Conservation (phyloP, 2,797 vertebrate species). For the Molossus alvarezi region DNA sequence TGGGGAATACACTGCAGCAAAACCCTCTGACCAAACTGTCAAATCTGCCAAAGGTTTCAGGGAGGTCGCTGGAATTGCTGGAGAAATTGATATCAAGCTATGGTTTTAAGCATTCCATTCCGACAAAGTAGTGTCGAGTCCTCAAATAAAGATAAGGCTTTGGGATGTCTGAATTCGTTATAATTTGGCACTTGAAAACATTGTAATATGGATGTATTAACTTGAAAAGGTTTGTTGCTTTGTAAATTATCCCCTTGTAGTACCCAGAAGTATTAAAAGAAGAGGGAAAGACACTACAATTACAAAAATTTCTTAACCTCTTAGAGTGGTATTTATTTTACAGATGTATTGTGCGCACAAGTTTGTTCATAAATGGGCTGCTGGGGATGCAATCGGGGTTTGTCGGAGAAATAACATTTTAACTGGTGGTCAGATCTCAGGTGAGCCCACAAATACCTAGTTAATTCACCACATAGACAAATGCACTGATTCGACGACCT, state of each 20-base stretch:
- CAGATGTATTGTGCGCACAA: neutral
- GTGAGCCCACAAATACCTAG: neutral
- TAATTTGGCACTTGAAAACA: slow-evolving; percentile 24
- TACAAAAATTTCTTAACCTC: neutral
- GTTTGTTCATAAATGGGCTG: neutral
- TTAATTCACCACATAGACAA: too few species aligned
- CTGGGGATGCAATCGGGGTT: neutral
- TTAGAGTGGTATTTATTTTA: neutral
- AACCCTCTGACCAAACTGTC: neutral
- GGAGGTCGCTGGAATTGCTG: neutral
- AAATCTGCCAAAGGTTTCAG: neutral
- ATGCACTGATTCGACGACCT: too few species aligned
- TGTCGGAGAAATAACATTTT: neutral
- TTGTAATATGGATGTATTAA: neutral
- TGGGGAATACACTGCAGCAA: neutral
- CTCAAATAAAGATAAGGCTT: neutral
- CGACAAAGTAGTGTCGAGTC: neutral
- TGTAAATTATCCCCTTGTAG: neutral
- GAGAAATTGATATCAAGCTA: neutral
- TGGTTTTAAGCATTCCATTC: neutral
- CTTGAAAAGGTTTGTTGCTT: neutral
- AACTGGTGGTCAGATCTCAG: neutral
- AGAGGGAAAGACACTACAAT: neutral
- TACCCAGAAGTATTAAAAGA: neutral
- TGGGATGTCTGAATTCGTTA: neutral